Base-by-base conservation (phyloP, 1,140 invertebrate genomes). In the Latrodectus geometricus region DNA sequence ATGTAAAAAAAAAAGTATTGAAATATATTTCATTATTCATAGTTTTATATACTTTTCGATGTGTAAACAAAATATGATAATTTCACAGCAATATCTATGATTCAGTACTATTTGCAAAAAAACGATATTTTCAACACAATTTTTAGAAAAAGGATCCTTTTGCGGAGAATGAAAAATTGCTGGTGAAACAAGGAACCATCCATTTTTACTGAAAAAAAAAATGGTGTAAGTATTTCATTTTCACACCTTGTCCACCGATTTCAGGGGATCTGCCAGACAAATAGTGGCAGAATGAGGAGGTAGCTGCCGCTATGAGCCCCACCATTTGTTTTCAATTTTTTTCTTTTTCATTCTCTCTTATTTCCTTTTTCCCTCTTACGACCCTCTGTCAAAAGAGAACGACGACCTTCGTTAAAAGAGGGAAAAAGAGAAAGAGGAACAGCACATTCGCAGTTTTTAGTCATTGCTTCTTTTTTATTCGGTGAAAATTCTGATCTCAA, bases 211-310 rank as follows among this genome's bases (percentile, higher is more conserved):
- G 11, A 52, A 77, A 61, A 21, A 61, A 77, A 21, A 35, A 21
- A 14, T 21, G 52, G 23, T 77, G 35, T 35, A 35, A 35, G 54
- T 77, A 23, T 77, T 77, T 77, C 75, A 77, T 61, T 61, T 77
- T 77, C 75, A 77, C 75, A 77, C 75, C 75, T 77, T 77, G 15
- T 15, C 11, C 75, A 14, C n/a, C 54, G 75, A 77, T 77, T 77
- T 56, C 20, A 50, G 75, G 21, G 52, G 61, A 21, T 61, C 23
- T 52, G 54, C 50, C 75, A 77, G 75, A 77, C 75, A 77, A 77
- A 74, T 74, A 50, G 72, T 74, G 48, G 72, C 72, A 74, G 49
- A 54, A 56, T 77, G 14, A 77, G 54, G 54, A 21, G 23, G 50
- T 15, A 9, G 54, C 75, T 77, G 75, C 52, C 75, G 52, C 15